Base-by-base conservation (phyloP, 2,888 invertebrate genomes). In the Rotaria macrura region DNA sequence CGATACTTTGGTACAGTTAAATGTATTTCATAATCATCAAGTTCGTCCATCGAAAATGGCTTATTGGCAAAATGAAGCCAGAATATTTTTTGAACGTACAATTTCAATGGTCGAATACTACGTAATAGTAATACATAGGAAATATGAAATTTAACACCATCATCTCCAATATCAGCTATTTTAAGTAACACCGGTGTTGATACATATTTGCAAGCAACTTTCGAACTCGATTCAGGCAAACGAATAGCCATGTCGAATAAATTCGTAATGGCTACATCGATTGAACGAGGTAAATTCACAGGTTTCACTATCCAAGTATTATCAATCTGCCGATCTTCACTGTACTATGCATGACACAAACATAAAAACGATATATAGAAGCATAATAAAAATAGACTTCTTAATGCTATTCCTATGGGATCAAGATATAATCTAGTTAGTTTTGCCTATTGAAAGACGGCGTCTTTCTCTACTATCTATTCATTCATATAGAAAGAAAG, bases 231-330 rank as follows among this genome's bases (percentile, higher is more conserved):
- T 74, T 93, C 92, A 1, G 94, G 93, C 84, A 96, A 90, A 47
- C 95, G 92, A 86, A 96, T 93, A 85, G 96, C 94, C 88, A 94
- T 94, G 89, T 93, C 92, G 85, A 97, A 91, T 91, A 94, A 94
- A 85, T 94, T 92, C 2, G 95, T 94, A 43, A 96, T 94, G 88
- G 94, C 93, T 14, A 94, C 96, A 89, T 96, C 96, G 88, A 96
- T 91, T 7, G 95, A 94, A 88, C 96, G 93, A 0, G 96, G 96
- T 88, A 96, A 92, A 91, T 97, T 96, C 92, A 95, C 96, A 0
- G 96, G 96, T 89, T 97, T 97, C 87, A 95, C 93, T 88, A 97
- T 96, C 96, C 96, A 97, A 88, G 94, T 93, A 90, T 96, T 96
- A 88, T 95, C 94, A 84, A 94, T 90, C 2, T 93, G 93, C 87